Percentiles rank a stretch among this genome's conserved stretches.
Conservation (phyloP, 2,113 vertebrate species). For the Gobius niger region DNA sequence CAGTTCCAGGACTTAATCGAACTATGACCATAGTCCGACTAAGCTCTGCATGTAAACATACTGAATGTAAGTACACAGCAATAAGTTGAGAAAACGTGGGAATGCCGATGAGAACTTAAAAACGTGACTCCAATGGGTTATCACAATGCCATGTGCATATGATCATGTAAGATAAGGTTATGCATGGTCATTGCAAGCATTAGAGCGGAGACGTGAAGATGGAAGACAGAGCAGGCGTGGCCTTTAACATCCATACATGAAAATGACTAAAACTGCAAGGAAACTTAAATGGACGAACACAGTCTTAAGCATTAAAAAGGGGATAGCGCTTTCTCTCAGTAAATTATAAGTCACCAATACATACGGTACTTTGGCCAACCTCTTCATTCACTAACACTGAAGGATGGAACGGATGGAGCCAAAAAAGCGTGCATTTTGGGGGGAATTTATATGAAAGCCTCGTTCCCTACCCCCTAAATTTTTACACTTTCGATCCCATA, state of each 20-base stretch:
- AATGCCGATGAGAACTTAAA: conserved; percentile 67
- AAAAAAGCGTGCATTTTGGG: conserved; percentile 91
- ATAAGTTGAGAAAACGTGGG: conserved; percentile 65
- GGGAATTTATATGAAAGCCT: conserved; percentile 93
- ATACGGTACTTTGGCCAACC: conserved; percentile 83
- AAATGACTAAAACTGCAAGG: conserved; percentile 68
- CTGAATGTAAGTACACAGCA: conserved; percentile 2
- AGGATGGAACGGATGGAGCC: conserved; percentile 81
- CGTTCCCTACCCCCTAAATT: conserved; percentile 99
- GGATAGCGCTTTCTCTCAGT: conserved; percentile 64
- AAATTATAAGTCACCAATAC: conserved; percentile 79
- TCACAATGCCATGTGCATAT: conserved; percentile 54
- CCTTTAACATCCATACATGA: conserved; percentile 78
- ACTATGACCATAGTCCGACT: conserved; percentile 5
- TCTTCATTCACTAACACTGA: conserved; percentile 88
- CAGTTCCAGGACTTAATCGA: conserved; percentile 5
- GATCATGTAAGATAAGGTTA: conserved; percentile 61
- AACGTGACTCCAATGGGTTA: conserved; percentile 44
- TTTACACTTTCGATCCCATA: conserved; percentile 99
- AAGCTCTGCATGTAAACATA: conserved; percentile 9
- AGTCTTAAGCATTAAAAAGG: conserved; percentile 62
- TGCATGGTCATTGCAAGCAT: conserved; percentile 72
- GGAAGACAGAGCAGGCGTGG: conserved; percentile 71
- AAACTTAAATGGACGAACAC: conserved; percentile 72
- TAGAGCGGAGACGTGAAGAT: conserved; percentile 56